phyloP scores from a whole-genome alignment of 92 coral and sea anemone species.

The Parazoanthus darwini region DNA sequence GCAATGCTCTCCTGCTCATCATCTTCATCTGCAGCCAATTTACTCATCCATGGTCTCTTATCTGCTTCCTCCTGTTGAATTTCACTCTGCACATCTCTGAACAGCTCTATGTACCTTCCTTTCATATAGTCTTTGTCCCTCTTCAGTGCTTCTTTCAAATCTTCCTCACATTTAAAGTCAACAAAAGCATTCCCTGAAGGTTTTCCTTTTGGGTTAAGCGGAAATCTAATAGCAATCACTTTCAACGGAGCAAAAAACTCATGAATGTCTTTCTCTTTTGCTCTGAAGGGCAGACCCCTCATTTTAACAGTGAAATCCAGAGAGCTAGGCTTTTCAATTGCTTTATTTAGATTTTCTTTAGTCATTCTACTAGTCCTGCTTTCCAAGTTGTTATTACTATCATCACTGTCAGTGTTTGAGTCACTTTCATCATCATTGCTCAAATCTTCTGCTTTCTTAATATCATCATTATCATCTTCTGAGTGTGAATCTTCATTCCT shows the following conservation, averaged over 20 bases:
- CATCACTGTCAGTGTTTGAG: conserved; percentile 13
- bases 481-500: background rate
- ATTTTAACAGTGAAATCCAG: conserved; percentile 77
- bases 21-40: conserved; percentile 58
- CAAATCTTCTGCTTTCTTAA: background rate
- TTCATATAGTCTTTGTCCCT: conserved; percentile 84
- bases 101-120: conserved; percentile 90
- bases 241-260: conserved; percentile 87
- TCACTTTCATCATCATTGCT: conserved; percentile 23
- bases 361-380: background rate
- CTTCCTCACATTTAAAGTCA: conserved; percentile 75
- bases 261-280: conserved; percentile 71
- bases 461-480: conserved; percentile 20
- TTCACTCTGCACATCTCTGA: conserved; percentile 65
- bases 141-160: conserved; percentile 76
- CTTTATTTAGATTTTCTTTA: conserved; percentile 5
- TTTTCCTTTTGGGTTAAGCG: conserved; percentile 66
- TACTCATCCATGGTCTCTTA: conserved; percentile 88
- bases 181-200: conserved; percentile 93
- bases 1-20: conserved; percentile 86
- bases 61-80: conserved; percentile 5
- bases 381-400: background rate
- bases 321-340: conserved; percentile 15
- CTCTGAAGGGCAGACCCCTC: conserved; percentile 90
- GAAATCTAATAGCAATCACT: conserved; percentile 66